These are phyloP conservation scores for Aurelia coerulea DNA, from an alignment of 30 jellyfish, hydroid and myxozoan genomes.

Conservation along the genomic window DNA sequence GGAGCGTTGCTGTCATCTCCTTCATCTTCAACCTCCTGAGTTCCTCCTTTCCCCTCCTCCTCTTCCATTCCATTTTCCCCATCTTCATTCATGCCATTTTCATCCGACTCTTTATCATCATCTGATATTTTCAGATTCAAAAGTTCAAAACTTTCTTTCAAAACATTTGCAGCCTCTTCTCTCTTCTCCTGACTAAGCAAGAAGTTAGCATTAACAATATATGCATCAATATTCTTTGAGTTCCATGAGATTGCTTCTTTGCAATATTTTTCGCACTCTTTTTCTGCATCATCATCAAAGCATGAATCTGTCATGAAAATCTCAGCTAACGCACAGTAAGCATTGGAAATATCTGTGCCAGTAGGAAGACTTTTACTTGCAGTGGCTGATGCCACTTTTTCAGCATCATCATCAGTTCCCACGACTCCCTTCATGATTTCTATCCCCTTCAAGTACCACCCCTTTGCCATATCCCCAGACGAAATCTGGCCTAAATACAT, in stretches of 20 bases:
- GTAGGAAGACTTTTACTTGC: not conserved
- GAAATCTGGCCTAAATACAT: slow-evolving; percentile 95
- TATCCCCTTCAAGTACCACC: slow-evolving; percentile 81
- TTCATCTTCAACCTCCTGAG: not conserved
- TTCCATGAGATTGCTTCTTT: slow-evolving; percentile 75
- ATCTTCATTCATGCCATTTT: slow-evolving; percentile 14
- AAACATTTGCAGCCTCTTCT: slow-evolving; percentile 69
- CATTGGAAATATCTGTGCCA: slow-evolving; percentile 74
- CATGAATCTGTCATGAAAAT: slow-evolving; percentile 95
- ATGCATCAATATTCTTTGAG: slow-evolving; percentile 79
- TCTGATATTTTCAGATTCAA: slow-evolving; percentile 37
- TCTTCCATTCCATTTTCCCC: slow-evolving; percentile 14
- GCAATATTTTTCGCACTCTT: slow-evolving; percentile 79
- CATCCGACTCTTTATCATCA: slow-evolving; percentile 10
- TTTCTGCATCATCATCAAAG: slow-evolving; percentile 86
- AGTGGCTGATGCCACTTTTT: not conserved
- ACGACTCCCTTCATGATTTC: slow-evolving; percentile 74
- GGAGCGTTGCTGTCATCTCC: slow-evolving; percentile 37
- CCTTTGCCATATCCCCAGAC: slow-evolving; percentile 86
- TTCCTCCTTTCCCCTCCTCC: not conserved
- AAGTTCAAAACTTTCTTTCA: slow-evolving; percentile 43
- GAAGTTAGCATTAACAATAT: slow-evolving; percentile 76
- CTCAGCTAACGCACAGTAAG: slow-evolving; percentile 94
- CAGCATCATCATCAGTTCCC: slow-evolving; percentile 4
- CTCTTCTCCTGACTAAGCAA: slow-evolving; percentile 68